These are phyloP conservation scores for Egretta garzetta DNA, from an alignment of 2,113 vertebrate genomes.

Conservation along the genomic window DNA sequence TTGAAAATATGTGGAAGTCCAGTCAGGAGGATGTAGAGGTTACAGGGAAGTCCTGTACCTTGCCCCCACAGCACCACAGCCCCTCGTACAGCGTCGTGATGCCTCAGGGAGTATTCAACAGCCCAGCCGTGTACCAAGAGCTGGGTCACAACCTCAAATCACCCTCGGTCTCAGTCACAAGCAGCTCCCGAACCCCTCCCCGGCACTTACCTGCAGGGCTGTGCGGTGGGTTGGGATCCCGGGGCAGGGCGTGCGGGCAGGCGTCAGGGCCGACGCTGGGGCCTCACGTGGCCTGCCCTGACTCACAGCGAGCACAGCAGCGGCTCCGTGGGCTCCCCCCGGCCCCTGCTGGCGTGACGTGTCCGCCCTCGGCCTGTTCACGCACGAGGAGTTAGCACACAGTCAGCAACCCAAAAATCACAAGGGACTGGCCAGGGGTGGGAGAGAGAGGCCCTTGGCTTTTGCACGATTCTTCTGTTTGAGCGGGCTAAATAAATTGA, in stretches of 20 bases:
- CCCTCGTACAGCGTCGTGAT: accelerated
- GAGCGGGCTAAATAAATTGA: too few species aligned
- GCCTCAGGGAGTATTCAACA: not conserved
- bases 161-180: not conserved
- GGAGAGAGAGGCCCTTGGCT: too few species aligned
- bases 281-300: not conserved
- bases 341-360: accelerated
- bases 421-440: too few species aligned
- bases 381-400: too few species aligned
- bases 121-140: not conserved
- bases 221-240: accelerated
- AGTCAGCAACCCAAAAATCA: too few species aligned
- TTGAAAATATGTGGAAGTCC: not conserved
- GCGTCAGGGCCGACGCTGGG: accelerated
- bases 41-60: not conserved
- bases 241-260: not conserved
- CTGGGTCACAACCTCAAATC: not conserved
- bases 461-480: too few species aligned
- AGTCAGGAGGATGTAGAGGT: not conserved
- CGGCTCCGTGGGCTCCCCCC: accelerated
- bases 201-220: not conserved
- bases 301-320: not conserved
- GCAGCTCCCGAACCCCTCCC: not conserved
- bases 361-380: too few species aligned
- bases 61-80: not conserved